phyloP scores from a whole-genome alignment of 2,113 vertebrate species.

The Phalacrocorax pelagicus region DNA sequence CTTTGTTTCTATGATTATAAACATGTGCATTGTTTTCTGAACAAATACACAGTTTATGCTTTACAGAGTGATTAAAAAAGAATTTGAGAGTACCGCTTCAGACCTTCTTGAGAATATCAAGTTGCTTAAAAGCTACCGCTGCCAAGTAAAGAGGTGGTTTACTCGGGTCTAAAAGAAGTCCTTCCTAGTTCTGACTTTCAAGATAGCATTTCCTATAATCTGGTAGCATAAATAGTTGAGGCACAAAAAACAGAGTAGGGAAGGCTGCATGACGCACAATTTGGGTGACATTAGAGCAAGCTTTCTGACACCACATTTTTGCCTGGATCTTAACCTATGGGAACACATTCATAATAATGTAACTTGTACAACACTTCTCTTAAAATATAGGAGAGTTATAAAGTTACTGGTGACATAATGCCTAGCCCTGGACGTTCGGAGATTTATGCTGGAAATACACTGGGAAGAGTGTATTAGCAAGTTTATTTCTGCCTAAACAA shows the following conservation, averaged over 20 bases:
- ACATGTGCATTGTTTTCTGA: not conserved
- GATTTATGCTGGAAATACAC: not conserved
- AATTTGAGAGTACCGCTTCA: not conserved
- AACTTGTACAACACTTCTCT: not conserved
- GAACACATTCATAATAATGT: not conserved
- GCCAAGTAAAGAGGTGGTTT: not conserved
- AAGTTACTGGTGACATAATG: not conserved
- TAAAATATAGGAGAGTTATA: not conserved
- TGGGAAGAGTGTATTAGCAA: not conserved
- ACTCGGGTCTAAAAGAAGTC: not conserved
- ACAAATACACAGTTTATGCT: not conserved
- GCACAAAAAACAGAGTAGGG: not conserved
- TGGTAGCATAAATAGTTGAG: not conserved
- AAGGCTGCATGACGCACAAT: not conserved
- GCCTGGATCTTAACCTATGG: not conserved
- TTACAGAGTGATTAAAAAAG: not conserved
- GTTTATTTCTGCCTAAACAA: not conserved
- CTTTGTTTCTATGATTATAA: constrained; percentile 10
- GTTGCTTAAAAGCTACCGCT: not conserved
- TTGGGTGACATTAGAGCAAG: not conserved
- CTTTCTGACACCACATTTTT: not conserved
- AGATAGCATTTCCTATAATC: not conserved
- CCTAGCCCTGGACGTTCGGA: not conserved
- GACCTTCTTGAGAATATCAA: not conserved
- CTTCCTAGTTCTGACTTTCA: not conserved